Evolutionary conservation across 2,888 invertebrate species (phyloP), one percentile per base, ranked within the genome.

Genomic region (Nycteola revayana): DNA sequence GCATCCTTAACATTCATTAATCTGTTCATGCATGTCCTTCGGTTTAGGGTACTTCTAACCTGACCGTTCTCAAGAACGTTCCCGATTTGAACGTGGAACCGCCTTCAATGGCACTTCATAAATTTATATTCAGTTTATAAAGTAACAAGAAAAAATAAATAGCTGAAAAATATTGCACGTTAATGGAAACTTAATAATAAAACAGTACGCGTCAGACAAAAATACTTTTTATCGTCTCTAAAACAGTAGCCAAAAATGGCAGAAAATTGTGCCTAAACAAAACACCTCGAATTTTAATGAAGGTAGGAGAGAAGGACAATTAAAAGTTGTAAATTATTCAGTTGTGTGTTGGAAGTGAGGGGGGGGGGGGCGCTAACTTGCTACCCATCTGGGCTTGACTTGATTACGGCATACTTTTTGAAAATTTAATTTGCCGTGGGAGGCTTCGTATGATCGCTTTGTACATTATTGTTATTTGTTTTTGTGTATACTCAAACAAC

Each of bases 271-370:
- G 49, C 56, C 52, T 54, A 66, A 63, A 73, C 67, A 65, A 68
- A 68, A 73, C 66, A 69, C 63, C 63, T 67, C 71, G 66, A 74
- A 75, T 79, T 75, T 75, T 76, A 78, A 80, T 72, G 75, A 79
- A 73, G 67, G 72, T 60, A 61, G 68, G 58, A 62, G 60, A 61
- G 61, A 62, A 58, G 65, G 69, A 76, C 75, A 77, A 78, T 79
- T 78, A 77, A 77, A 79, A 78, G 66, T 79, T 75, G 62, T 66
- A 61, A 71, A 75, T 75, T 72, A 76, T 74, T 75, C 68, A 71
- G 65, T 65, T 64, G 63, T 65, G 55, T 65, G 64, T 60, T 64
- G 65, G 64, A 60, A 50, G 42, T 42, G 38, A 37, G 48, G 48
- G 39, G 38, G 28, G 28, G 28, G 29, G 27, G 23, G 31, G 17